phyloP scores from a whole-genome alignment of 2,797 vertebrate species.

The Orientallactaga sibirica region DNA sequence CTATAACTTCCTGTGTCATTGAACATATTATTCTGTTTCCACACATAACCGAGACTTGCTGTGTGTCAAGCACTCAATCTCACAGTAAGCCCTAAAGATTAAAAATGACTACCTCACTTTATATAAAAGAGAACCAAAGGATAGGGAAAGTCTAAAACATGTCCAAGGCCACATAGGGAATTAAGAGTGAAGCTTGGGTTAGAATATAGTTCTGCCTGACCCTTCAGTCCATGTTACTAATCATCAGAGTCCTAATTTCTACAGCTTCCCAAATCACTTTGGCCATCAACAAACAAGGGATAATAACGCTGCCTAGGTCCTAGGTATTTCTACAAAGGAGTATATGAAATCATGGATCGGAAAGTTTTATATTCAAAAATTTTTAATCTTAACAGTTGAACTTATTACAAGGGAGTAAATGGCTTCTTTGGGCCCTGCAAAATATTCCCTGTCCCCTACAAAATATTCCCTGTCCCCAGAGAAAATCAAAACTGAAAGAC shows the following conservation, averaged over 20 bases:
- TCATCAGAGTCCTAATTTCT: background rate
- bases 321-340: conserved; percentile 19
- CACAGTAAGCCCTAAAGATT: background rate
- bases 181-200: background rate
- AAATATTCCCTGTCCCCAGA: background rate
- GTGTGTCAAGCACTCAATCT: background rate
- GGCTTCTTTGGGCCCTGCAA: background rate
- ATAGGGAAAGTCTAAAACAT: background rate
- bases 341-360: background rate
- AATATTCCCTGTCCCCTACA: background rate
- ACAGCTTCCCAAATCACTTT: background rate
- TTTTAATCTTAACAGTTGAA: background rate
- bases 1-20: conserved; percentile 8
- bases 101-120: background rate
- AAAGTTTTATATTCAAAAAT: background rate
- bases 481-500: background rate
- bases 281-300: background rate
- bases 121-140: conserved; percentile 11
- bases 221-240: background rate
- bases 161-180: background rate
- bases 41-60: background rate
- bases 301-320: background rate
- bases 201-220: conserved; percentile 13
- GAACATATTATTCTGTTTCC: background rate
- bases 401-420: background rate